A percentile compares a stretch with the other conserved stretches of the same genome.
Evolutionary conservation across 2,797 vertebrate species (phyloP).

Genomic region (Scarus forsteni): DNA sequence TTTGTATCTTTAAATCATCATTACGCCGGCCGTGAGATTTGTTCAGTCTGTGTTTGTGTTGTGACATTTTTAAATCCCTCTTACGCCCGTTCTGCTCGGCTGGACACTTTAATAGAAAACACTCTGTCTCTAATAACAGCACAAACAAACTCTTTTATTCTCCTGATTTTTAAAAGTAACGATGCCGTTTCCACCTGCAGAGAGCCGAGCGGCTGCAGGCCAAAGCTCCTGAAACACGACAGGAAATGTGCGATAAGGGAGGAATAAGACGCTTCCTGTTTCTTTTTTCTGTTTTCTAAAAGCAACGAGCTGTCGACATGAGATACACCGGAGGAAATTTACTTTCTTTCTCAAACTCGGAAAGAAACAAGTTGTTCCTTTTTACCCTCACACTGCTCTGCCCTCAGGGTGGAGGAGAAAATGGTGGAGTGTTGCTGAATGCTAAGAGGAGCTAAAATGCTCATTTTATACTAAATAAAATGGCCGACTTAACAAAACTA

Average conservation of each 20-base stretch:
- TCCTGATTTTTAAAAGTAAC: conserved; percentile 1
- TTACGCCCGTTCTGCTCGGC: conserved; percentile 42
- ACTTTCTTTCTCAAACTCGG: conserved; percentile 15
- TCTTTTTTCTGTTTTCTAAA: conserved; percentile 2
- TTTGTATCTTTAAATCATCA: conserved; percentile 28
- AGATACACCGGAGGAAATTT: background rate
- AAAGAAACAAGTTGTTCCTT: conserved; percentile 42
- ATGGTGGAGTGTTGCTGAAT: background rate
- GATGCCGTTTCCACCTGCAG: conserved; percentile 3
- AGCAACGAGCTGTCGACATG: conserved; percentile 7
- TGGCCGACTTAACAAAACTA: no score
- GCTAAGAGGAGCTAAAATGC: background rate
- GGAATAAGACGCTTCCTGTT: conserved; percentile 10
- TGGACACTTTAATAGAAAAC: conserved; percentile 58
- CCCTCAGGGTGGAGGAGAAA: background rate
- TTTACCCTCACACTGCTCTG: background rate
- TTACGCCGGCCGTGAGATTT: background rate
- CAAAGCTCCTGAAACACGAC: conserved; percentile 11
- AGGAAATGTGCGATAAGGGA: conserved; percentile 5
- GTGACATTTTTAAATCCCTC: conserved; percentile 11
- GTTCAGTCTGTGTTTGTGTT: conserved; percentile 4
- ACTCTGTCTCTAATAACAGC: conserved; percentile 31
- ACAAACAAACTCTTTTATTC: conserved; percentile 25
- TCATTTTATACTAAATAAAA: no score
- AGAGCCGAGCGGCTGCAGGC: conserved; percentile 5